phyloP scores from a whole-genome alignment of 2,888 invertebrate genomes.

The Syrphus vitripennis region DNA sequence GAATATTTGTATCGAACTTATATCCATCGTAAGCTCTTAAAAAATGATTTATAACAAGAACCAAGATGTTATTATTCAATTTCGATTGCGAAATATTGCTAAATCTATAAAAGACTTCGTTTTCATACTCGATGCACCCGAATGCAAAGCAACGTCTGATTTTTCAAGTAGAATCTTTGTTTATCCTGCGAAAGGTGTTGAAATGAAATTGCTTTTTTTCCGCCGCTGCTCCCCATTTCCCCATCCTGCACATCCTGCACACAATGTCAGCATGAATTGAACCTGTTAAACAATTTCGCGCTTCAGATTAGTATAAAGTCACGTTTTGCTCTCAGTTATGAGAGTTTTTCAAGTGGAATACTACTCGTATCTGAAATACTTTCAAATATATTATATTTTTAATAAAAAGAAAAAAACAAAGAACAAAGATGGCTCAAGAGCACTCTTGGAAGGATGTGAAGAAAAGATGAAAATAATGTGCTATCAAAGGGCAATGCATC shows the following conservation, averaged over 20 bases:
- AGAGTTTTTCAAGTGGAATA: conserved; percentile 11
- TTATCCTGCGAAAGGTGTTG: conserved; percentile 46
- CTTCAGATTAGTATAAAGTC: conserved; percentile 55
- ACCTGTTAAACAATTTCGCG: conserved; percentile 59
- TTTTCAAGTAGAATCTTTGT: not conserved
- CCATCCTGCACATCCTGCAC: not conserved
- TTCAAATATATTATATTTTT: not conserved
- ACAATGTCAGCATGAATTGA: conserved; percentile 41
- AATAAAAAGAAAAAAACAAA: not conserved
- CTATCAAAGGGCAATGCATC: conserved; percentile 16
- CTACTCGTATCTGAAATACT: conserved; percentile 30
- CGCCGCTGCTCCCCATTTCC: not conserved
- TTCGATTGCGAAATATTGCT: conserved; percentile 25
- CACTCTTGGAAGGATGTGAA: conserved; percentile 2
- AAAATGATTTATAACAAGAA: conserved; percentile 20
- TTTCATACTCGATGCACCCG: conserved; percentile 2
- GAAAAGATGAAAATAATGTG: conserved; percentile 12
- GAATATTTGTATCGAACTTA: not conserved
- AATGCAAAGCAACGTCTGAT: not conserved
- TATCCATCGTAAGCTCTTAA: not conserved
- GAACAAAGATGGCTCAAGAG: not conserved
- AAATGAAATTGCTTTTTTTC: conserved; percentile 45
- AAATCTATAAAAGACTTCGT: conserved; percentile 13
- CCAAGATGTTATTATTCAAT: conserved; percentile 38
- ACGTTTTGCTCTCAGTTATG: conserved; percentile 30